These are phyloP conservation scores for Drosophila fulvimacula DNA, from an alignment of 2,888 invertebrate genomes.

Conservation along the genomic window DNA sequence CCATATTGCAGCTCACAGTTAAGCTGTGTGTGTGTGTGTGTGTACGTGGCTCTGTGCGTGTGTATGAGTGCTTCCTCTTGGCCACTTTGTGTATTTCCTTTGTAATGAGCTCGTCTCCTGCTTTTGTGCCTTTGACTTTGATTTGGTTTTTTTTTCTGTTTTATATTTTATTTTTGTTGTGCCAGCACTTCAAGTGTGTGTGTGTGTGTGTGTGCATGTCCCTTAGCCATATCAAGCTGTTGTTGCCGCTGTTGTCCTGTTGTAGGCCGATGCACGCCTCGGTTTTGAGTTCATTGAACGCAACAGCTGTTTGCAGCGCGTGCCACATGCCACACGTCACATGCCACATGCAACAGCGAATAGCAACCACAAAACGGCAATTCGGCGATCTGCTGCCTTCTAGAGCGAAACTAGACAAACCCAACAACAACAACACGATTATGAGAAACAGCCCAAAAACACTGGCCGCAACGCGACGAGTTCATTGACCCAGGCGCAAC, in stretches of 20 bases:
- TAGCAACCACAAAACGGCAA: slow-evolving; percentile 25
- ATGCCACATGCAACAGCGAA: slow-evolving; percentile 37
- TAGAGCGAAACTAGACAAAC: slow-evolving; percentile 19
- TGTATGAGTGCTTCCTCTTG: slow-evolving; percentile 6
- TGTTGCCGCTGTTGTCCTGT: slow-evolving; percentile 14
- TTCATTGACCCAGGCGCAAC: slow-evolving; percentile 46
- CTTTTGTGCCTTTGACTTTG: slow-evolving; percentile 41
- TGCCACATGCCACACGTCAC: slow-evolving; percentile 33
- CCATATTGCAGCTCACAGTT: slow-evolving; percentile 24
- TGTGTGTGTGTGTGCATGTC: slow-evolving; percentile 2
- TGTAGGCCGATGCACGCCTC: slow-evolving; percentile 11
- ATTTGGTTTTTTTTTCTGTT: slow-evolving; percentile 13
- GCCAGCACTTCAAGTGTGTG: slow-evolving; percentile 12
- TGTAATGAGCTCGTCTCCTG: slow-evolving; percentile 38
- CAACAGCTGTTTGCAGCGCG: slow-evolving; percentile 65
- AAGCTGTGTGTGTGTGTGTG: not conserved
- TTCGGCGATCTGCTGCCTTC: slow-evolving; percentile 28
- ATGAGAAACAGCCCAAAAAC: slow-evolving; percentile 23
- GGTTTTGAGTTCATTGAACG: slow-evolving; percentile 66
- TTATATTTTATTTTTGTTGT: not conserved
- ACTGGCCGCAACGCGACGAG: slow-evolving; percentile 40
- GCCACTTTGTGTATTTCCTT: slow-evolving; percentile 42
- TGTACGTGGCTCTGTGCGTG: not conserved
- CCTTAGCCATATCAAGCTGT: slow-evolving; percentile 16
- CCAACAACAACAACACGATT: not conserved